Base-by-base conservation (phyloP, 2,888 invertebrate genomes). In the Herminia tarsipennalis region DNA sequence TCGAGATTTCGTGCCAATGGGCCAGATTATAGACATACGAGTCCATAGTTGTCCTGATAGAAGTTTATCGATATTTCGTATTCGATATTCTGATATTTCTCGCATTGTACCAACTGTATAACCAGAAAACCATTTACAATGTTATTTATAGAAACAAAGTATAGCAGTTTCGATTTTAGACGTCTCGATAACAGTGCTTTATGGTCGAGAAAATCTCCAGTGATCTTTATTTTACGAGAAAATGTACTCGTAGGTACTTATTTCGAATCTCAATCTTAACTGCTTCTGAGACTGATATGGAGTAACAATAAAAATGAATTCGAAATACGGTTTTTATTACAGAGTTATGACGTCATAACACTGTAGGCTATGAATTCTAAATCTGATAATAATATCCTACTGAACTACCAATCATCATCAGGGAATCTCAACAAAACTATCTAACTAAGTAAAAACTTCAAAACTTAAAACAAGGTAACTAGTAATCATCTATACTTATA, bases 201-300 rank as follows among this genome's bases (percentile, higher is more conserved):
- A 64, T 49, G 38, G 10, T 17, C 30, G 25, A 14, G 50, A 41
- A 62, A 66, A 62, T 63, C 54, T 55, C 63, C 17, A 39, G 25
- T 30, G 50, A 51, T 50, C 41, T 48, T 44, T 48, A 48, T 51
- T 62, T 66, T 62, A 66, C 66, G 59, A 43, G 54, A 20, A 46
- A 50, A 41, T 45, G 45, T 62, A n/a, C n/a, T n/a, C n/a, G n/a
- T n/a, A 51, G 29, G 37, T 41, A 62, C 66, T 62, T 54, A 54
- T 42, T 50, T 32, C 44, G 29, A 42, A 47, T 66, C 42, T 40
- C 49, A 35, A 45, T 43, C 40, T 48, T 18, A 55, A 62, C 33
- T 51, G 39, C 42, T 45, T 37, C 22, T 45, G 39, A 40, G 12
- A 53, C 46, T 42, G 42, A 62, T 54, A 27, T 33, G 22, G 56